Evolutionary conservation across 2,888 invertebrate genomes (phyloP).

Genomic region (Drosophila multiciliata): DNA sequence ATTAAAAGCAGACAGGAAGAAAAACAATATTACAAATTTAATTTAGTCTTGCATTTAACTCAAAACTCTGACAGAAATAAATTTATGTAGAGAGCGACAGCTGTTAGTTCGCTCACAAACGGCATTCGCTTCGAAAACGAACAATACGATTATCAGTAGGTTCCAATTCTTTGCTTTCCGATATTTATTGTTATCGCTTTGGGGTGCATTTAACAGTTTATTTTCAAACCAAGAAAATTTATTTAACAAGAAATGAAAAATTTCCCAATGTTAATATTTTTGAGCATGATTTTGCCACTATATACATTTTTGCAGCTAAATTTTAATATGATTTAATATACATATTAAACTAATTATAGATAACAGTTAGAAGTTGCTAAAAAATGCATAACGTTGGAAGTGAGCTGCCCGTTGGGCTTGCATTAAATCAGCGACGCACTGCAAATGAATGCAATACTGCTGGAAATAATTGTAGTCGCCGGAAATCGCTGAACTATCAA

Average conservation of each 20-base stretch:
- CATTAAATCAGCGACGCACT: conserved; percentile 27
- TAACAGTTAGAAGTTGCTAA: neutral
- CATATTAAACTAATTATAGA: neutral
- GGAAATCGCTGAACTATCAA: conserved; percentile 81
- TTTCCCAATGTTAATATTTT: neutral
- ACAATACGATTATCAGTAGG: neutral
- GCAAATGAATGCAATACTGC: conserved; percentile 9
- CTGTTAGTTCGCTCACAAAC: neutral
- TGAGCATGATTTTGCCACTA: neutral
- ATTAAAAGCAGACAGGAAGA: neutral
- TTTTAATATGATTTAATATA: neutral
- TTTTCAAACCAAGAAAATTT: neutral
- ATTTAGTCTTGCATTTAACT: neutral
- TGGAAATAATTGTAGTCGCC: conserved; percentile 46
- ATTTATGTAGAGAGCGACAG: neutral
- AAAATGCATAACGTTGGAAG: conserved; percentile 25
- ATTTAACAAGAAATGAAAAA: neutral
- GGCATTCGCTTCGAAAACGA: neutral
- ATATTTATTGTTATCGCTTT: neutral
- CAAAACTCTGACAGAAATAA: neutral
- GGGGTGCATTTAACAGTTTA: neutral
- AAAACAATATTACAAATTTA: too few relatives aligned
- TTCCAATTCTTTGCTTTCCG: neutral
- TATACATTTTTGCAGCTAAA: neutral
- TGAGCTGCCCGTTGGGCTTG: conserved; percentile 9